Evolutionary conservation across 1,140 invertebrate species (phyloP), one percentile per base, ranked within the genome.

Genomic region (Oscheius sp.): DNA sequence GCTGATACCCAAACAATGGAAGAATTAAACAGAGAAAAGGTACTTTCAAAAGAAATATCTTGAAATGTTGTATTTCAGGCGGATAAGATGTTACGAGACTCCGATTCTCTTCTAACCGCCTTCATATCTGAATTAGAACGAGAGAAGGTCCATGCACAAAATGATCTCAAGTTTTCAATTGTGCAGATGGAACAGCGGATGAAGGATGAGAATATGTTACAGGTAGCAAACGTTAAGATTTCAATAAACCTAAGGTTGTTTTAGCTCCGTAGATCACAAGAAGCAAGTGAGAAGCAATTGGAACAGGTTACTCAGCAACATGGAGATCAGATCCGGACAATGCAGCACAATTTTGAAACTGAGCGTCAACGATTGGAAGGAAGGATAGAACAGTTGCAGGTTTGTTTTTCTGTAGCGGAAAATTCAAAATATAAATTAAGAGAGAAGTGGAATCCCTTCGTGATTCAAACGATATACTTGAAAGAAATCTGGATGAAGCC

Each of bases 141-240:
- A 42, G 70, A 73, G 26, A 73, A 65, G 29, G 10, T 73, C 18
- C 35, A 64, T 34, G 70, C 70, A 13, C 70, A 73, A 20, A 64
- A 38, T 66, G 70, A 73, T 55, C 46, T 73, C 13, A 73, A 73
- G n/a, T 73, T 64, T 58, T 42, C 70, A 31, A 42, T 73, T 64
- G 42, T 61, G 10, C 62, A 65, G n/a, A 55, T 73, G 62, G 70
- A 73, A 35, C 70, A 73, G 49, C 42, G 70, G 52, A 65, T 73
- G 70, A 73, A 73, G 46, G 70, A 73, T 28, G 70, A 73, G 32
- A 23, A 52, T 55, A 55, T 7, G 7, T 55, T 55, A 7, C 49
- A 55, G 49, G 49, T 55, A n/a, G n/a, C 10, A n/a, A 42, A n/a
- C 10, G 10, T n/a, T 42, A 10, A 10, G n/a, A n/a, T 42, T 42